phyloP scores from a whole-genome alignment of 92 coral and sea anemone species.

The Epizoanthus rinbou region DNA sequence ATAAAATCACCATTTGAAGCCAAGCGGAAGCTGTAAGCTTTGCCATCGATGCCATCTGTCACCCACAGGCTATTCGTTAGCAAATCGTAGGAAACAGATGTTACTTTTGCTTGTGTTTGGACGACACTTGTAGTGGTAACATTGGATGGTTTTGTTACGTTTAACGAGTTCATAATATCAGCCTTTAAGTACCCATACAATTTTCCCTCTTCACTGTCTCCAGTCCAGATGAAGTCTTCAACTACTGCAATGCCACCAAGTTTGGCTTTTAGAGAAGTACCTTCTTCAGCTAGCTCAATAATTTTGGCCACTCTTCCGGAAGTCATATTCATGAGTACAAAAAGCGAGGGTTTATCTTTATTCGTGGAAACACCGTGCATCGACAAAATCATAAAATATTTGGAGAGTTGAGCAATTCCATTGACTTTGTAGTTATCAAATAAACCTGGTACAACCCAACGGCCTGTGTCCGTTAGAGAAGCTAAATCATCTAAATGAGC shows the following conservation, averaged over 20 bases:
- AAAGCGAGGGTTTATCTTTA: slow-evolving; percentile 76
- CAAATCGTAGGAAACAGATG: slow-evolving; percentile 88
- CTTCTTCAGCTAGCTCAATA: slow-evolving; percentile 69
- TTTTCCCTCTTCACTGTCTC: slow-evolving; percentile 62
- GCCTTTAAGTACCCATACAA: slow-evolving; percentile 67
- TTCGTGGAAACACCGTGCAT: slow-evolving; percentile 93
- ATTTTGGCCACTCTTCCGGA: slow-evolving; percentile 71
- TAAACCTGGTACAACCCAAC: slow-evolving; percentile 93
- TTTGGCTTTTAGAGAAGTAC: slow-evolving; percentile 58
- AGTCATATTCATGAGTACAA: slow-evolving; percentile 76
- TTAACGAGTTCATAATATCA: slow-evolving; percentile 62
- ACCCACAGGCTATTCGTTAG: slow-evolving; percentile 79
- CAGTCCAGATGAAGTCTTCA: slow-evolving; percentile 79
- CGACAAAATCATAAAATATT: slow-evolving; percentile 70
- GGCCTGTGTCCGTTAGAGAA: slow-evolving; percentile 75
- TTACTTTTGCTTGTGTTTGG: slow-evolving; percentile 66
- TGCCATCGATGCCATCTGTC: slow-evolving; percentile 67
- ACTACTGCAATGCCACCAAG: slow-evolving; percentile 91
- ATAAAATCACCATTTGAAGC: slow-evolving; percentile 77
- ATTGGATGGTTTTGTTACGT: slow-evolving; percentile 66
- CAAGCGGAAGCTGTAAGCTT: slow-evolving; percentile 79
- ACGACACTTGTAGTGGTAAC: slow-evolving; percentile 54
- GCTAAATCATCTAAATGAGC: slow-evolving; percentile 96
- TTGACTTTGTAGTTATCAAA: slow-evolving; percentile 93
- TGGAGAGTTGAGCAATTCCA: slow-evolving; percentile 74